phyloP scores from a whole-genome alignment of 2,113 vertebrate genomes.

The Hippoglossus stenolepis region DNA sequence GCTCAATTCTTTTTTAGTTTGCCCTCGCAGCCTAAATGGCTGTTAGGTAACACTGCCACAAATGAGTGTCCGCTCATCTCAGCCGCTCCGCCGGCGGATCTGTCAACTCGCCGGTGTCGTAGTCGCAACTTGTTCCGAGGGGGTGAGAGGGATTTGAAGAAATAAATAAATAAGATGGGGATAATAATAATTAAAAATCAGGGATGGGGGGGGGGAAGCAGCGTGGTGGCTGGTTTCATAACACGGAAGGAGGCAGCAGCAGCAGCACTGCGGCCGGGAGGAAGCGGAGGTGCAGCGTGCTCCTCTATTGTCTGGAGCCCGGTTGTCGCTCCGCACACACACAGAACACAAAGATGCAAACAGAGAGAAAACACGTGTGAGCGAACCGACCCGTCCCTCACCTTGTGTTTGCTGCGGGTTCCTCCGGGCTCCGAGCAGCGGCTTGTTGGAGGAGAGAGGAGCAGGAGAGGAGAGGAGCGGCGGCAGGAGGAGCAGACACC shows the following conservation, averaged over 20 bases:
- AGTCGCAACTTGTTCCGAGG: constrained; percentile 12
- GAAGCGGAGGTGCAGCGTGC: constrained; percentile 40
- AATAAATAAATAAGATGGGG: neutral
- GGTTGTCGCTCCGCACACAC: constrained; percentile 31
- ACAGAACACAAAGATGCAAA: neutral
- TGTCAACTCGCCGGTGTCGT: constrained; percentile 10
- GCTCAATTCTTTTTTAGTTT: constrained; percentile 10
- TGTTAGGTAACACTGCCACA: constrained; percentile 37
- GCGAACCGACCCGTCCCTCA: no score
- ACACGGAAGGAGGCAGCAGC: constrained; percentile 45
- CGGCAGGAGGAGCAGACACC: no score
- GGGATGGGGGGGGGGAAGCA: neutral
- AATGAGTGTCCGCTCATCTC: neutral
- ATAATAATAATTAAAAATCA: neutral
- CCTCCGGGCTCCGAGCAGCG: no score
- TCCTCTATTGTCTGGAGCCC: constrained; percentile 63
- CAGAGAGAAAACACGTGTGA: no score
- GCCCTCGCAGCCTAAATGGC: constrained; percentile 2
- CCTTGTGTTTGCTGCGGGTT: no score
- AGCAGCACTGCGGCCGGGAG: constrained; percentile 47
- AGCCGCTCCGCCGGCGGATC: constrained; percentile 1
- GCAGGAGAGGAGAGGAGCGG: no score
- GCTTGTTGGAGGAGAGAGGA: no score
- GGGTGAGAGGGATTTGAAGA: neutral
- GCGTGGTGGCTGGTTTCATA: constrained; percentile 58